Evolutionary conservation across 2,888 invertebrate genomes (phyloP).

Genomic region (Rotaria socialis): DNA sequence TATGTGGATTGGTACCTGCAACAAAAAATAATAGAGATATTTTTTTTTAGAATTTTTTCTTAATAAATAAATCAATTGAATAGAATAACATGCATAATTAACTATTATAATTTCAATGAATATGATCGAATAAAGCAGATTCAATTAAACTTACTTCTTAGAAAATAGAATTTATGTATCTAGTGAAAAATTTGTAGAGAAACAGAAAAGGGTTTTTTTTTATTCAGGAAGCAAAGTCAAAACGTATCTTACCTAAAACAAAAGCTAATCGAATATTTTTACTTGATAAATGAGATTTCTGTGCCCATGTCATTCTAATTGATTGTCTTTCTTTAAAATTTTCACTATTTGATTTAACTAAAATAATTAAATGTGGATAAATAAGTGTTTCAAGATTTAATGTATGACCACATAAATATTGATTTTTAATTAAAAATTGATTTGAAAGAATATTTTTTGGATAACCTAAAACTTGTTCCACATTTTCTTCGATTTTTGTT

Average conservation of each 20-base stretch:
- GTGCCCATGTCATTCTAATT: constrained; percentile 45
- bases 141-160: too few species aligned
- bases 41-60: too few species aligned
- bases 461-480: not conserved
- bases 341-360: constrained; percentile 39
- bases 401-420: constrained; percentile 22
- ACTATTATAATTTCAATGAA: too few species aligned
- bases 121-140: too few species aligned
- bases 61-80: too few species aligned
- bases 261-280: not conserved
- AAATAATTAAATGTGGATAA: constrained; percentile 22
- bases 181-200: too few species aligned
- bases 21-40: too few species aligned
- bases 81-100: too few species aligned
- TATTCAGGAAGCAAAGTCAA: not conserved
- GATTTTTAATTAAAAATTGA: not conserved
- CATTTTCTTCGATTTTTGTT: not conserved
- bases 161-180: too few species aligned
- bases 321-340: constrained; percentile 38
- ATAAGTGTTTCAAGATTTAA: not conserved
- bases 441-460: not conserved
- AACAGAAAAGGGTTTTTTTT: too few species aligned
- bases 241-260: not conserved
- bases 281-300: not conserved
- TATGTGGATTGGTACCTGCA: not conserved